These are phyloP conservation scores for Orchestes rusci DNA, from an alignment of 2,888 invertebrate genomes.

Conservation along the genomic window DNA sequence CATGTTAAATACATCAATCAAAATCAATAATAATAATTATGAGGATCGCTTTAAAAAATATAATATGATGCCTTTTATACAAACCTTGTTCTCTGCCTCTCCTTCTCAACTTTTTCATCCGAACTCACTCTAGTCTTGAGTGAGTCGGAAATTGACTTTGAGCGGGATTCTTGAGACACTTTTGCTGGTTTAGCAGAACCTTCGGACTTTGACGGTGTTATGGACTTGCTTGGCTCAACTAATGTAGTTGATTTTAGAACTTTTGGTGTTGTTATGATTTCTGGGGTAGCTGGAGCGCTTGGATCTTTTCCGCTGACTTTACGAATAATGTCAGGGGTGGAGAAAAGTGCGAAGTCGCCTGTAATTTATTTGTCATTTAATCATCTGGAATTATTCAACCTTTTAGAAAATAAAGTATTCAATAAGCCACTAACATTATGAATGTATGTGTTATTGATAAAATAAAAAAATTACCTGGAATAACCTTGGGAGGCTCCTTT, in stretches of 20 bases:
- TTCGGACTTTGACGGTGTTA: conserved; percentile 1
- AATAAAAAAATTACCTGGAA: conserved; percentile 30
- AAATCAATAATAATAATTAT: no score
- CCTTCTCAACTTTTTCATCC: conserved; percentile 31
- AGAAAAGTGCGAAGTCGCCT: conserved; percentile 66
- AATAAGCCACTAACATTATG: no score
- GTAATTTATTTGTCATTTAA: no score
- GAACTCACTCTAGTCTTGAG: conserved; percentile 32
- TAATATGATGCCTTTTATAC: no score
- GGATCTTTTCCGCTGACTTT: conserved; percentile 48
- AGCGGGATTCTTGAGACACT: conserved; percentile 35
- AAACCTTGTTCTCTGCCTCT: conserved; percentile 21
- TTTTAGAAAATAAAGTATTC: no score
- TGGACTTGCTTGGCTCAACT: conserved; percentile 7
- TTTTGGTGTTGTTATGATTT: conserved; percentile 13
- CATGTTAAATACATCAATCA: no score
- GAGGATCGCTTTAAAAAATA: no score
- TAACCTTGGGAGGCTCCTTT: conserved; percentile 47
- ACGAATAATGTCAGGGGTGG: conserved; percentile 71
- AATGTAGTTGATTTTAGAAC: conserved; percentile 8
- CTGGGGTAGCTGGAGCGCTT: conserved; percentile 32
- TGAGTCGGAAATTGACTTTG: conserved; percentile 35
- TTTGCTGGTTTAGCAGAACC: conserved; percentile 36
- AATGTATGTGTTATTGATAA: background rate
- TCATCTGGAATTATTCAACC: no score